Evolutionary conservation across 2,888 invertebrate species (phyloP), one percentile per base, ranked within the genome.

Genomic region (Pogonocherus hispidulus): DNA sequence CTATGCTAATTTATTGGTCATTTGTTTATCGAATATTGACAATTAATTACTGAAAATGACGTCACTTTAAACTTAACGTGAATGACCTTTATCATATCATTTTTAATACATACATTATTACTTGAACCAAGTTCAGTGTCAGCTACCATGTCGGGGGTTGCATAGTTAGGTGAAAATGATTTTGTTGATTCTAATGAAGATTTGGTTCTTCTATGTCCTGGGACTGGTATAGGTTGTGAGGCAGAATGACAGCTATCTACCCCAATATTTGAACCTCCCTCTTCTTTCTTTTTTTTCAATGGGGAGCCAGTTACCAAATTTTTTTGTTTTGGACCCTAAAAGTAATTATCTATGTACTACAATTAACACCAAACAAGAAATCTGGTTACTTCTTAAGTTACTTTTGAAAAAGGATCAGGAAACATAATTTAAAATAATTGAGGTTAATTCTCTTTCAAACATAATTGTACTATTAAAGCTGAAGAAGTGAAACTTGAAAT

Each of bases 91-190:
- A n/a, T n/a, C n/a, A n/a, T n/a, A n/a, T n/a, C n/a, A n/a, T n/a
- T n/a, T n/a, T 20, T 55, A 1, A 37, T 11, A 18, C 69, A 63
- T 67, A 76, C 76, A 16, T 70, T 66, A 22, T 67, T 55, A 57
- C 56, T 57, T 41, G 60, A 54, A 55, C 66, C 56, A 52, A 54
- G 70, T 67, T 83, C 82, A 1, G 73, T 85, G 74, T 91, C 91
- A 0, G 90, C 90, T 69, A 91, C 89, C 89, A 91, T 90, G 79
- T 91, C 91, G 0, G 90, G 89, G 8, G 84, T 79, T 59, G 81
- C 80, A 35, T 80, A 83, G 72, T 77, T 83, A 6, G 83, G 75
- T 16, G 84, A 84, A 54, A 82, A 79, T 54, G 83, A 81, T 68
- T 83, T 83, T 20, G 78, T 83, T 19, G 78, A 78, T 35, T 86